Evolutionary conservation across 2,888 invertebrate species (phyloP), one percentile per base, ranked within the genome.

Genomic region (Fragum fragum): DNA sequence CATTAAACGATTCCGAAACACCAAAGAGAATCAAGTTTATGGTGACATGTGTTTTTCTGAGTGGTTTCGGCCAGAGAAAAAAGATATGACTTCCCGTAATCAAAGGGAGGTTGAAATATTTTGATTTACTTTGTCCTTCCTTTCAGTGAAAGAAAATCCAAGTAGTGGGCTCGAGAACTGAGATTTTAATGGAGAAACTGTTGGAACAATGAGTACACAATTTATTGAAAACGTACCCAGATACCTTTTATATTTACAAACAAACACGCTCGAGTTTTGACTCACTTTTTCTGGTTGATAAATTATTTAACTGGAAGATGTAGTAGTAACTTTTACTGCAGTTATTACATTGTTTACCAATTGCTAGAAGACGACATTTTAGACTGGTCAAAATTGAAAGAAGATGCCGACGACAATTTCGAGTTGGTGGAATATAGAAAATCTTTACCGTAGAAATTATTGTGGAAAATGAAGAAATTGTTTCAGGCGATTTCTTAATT

Each of bases 11-110:
- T 42, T 42, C 16, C 42, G 26, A 66, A 66, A 21, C 66, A 42
- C 66, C 66, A 66, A 66, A 66, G 66, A 39, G 42, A 42, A 23
- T 23, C 16, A 18, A 42, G 39, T 42, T 66, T 66, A 66, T 66
- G 66, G 66, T 66, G 66, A 66, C 66, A 66, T 66, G 42, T 66
- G 66, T 66, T 66, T 39, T 26, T 42, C 23, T 66, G 66, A 66
- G 66, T 66, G 42, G 21, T 23, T 42, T 42, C 26, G 42, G 66
- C 66, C 66, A 66, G 42, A 26, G 66, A 42, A 39, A 66, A 61
- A 66, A 66, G 42, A 66, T 26, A 42, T 26, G 66, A 66, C 66
- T 66, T 66, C 66, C 66, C 42, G 66, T 66, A 36, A 66, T 66
- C 66, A 66, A 66, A 66, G 66, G 11, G 66, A 39, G 9, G 32